Conservation (phyloP, 2,797 vertebrate species). For the Gadopsis bispinosus region DNA sequence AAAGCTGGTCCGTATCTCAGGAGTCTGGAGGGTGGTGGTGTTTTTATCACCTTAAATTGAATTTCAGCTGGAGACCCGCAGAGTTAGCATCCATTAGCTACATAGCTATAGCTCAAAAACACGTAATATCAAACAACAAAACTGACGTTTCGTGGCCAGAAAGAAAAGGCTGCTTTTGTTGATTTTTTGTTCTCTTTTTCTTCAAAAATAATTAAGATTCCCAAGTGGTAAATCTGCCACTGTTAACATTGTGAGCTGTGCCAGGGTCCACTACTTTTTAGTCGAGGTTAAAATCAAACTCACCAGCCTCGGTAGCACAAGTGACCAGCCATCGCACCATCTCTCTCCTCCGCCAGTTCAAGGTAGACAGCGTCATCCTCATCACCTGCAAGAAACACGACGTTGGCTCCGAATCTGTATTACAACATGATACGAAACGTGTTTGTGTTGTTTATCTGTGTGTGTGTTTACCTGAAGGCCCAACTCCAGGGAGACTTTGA, state of each 20-base stretch:
- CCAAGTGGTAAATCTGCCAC: background rate
- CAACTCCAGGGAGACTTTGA: constrained; percentile 95
- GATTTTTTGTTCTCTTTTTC: background rate
- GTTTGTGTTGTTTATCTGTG: background rate
- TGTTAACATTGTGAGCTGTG: background rate
- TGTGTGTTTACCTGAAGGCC: constrained; percentile 90
- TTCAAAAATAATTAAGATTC: background rate
- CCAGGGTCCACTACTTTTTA: background rate
- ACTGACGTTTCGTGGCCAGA: too few species aligned
- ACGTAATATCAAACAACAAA: too few species aligned
- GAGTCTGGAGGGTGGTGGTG: background rate
- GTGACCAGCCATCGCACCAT: constrained; percentile 98
- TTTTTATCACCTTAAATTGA: background rate
- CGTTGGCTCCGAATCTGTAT: background rate
- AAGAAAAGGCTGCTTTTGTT: background rate
- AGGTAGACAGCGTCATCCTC: constrained; percentile 95
- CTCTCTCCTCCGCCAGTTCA: constrained; percentile 95
- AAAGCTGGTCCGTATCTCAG: too few species aligned
- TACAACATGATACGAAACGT: fast-evolving
- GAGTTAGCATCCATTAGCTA: too few species aligned
- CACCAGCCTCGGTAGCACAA: constrained; percentile 96
- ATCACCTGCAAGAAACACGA: constrained; percentile 86
- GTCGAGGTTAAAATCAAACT: constrained; percentile 66
- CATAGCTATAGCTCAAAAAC: too few species aligned
- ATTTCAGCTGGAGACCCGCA: too few species aligned